phyloP scores from a whole-genome alignment of 2,888 invertebrate genomes.

The Pristionchus maxplancki region DNA sequence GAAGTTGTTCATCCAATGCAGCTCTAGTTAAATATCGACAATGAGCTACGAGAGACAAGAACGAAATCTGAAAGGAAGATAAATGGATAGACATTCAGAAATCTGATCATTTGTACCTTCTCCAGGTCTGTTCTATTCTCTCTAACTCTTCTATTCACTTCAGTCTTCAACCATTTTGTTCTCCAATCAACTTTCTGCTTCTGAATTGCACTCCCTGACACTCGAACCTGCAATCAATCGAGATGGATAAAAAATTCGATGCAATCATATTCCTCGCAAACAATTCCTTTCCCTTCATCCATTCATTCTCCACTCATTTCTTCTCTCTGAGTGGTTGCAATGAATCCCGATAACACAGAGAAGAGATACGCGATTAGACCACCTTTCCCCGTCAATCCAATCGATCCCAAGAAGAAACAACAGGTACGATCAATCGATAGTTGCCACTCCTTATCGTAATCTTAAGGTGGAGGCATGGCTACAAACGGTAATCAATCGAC shows the following conservation, averaged over 20 bases:
- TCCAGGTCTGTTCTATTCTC: slow-evolving; percentile 43
- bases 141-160: slow-evolving; percentile 46
- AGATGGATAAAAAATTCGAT: background rate
- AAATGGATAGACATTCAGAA: background rate
- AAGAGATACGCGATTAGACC: slow-evolving; percentile 30
- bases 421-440: background rate
- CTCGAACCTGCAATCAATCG: background rate
- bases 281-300: background rate
- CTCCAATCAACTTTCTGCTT: slow-evolving; percentile 37
- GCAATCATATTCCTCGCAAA: background rate
- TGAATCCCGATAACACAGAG: background rate
- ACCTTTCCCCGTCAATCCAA: background rate
- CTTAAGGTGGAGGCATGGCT: slow-evolving; percentile 48
- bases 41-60: slow-evolving; percentile 41
- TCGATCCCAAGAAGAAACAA: slow-evolving; percentile 29
- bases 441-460: background rate
- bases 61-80: background rate
- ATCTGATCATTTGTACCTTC: background rate
- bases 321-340: slow-evolving; percentile 12
- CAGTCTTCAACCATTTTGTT: slow-evolving; percentile 46
- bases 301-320: background rate
- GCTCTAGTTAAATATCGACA: slow-evolving; percentile 1
- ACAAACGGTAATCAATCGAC: slow-evolving; percentile 24
- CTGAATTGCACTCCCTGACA: background rate
- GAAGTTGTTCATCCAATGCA: slow-evolving; percentile 57